Base-by-base conservation (phyloP, 2,888 invertebrate genomes). In the Protophormia terraenovae region DNA sequence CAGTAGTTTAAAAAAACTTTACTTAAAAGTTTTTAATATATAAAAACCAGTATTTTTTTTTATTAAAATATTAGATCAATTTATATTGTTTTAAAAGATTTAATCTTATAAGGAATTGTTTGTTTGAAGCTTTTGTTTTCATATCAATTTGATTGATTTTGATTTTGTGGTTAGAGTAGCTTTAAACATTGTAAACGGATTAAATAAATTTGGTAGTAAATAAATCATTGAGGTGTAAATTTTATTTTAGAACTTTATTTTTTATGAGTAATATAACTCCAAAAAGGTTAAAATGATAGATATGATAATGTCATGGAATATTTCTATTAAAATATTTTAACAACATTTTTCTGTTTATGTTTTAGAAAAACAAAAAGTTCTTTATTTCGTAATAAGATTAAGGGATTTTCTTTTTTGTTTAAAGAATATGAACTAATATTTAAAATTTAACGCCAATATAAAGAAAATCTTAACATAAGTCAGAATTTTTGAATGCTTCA, bases 121-220 rank as follows among this genome's bases (percentile, higher is more conserved):
- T 35, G 35, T 2, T 50, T 24, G 7, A 16, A 5, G n/a, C 0
- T 45, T 45, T 8, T 38, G 22, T 14, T 62, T 8, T n/a, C 1
- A 53, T 29, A 38, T 7, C 6, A 8, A 66, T 24, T 14, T 53
- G 32, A 77, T 67, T 55, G 77, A 32, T 22, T 66, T 76, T 55
- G 66, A 55, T 53, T 77, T 67, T 58, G 77, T 8, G 77, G 55
- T 67, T 77, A 47, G 45, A 67, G 27, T 24, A n/a, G n/a, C 64
- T 75, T n/a, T 47, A 7, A 76, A 53, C 22, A 62, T 71, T 41
- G 38, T 69, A 71, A 82, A 58, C 55, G 29, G 72, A 83, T 83
- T 83, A 72, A 22, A 24, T 24, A 38, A 41, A 29, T 53, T 35
- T 53, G 10, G 5, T 5, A n/a, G 10, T 3, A 5, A 35, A 58